Evolutionary conservation across 2,797 vertebrate genomes (phyloP).

Genomic region (Crotalus adamanteus): DNA sequence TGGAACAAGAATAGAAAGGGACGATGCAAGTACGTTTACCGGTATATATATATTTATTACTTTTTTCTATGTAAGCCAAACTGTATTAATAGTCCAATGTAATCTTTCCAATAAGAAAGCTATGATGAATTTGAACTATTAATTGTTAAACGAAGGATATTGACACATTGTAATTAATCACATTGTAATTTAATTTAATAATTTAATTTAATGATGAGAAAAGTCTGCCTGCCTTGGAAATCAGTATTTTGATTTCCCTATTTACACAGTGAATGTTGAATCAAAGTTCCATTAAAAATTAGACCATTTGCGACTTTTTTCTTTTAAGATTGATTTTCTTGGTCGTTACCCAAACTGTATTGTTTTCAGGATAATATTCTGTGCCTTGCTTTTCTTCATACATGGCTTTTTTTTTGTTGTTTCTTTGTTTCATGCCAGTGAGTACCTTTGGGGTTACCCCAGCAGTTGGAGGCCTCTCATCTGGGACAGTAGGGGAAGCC

Average conservation of each 20-base stretch:
- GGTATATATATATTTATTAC: conserved; percentile 77
- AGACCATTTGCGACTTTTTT: background rate
- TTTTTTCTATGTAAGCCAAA: conserved; percentile 37
- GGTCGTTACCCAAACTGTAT: background rate
- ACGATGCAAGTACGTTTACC: conserved; percentile 99
- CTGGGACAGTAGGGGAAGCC: conserved; percentile 91
- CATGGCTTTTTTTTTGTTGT: conserved; percentile 46
- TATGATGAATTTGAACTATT: background rate
- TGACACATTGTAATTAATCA: background rate
- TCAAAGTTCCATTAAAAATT: background rate
- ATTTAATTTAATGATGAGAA: background rate
- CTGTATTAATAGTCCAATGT: background rate
- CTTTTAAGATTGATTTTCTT: background rate
- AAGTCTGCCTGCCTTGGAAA: background rate
- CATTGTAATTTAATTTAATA: background rate
- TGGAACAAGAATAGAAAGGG: conserved; percentile 97
- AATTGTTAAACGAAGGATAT: background rate
- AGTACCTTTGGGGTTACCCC: conserved; percentile 98
- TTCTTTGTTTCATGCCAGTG: conserved; percentile 80
- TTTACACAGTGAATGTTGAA: background rate
- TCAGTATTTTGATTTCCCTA: background rate
- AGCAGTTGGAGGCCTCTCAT: conserved; percentile 90
- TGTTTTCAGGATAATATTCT: background rate
- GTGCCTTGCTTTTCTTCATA: conserved; percentile 62
- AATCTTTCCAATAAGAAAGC: background rate